Evolutionary conservation across 2,888 invertebrate genomes (phyloP), one percentile per base, ranked within the genome.

Genomic region (Brachyopa scutellaris): DNA sequence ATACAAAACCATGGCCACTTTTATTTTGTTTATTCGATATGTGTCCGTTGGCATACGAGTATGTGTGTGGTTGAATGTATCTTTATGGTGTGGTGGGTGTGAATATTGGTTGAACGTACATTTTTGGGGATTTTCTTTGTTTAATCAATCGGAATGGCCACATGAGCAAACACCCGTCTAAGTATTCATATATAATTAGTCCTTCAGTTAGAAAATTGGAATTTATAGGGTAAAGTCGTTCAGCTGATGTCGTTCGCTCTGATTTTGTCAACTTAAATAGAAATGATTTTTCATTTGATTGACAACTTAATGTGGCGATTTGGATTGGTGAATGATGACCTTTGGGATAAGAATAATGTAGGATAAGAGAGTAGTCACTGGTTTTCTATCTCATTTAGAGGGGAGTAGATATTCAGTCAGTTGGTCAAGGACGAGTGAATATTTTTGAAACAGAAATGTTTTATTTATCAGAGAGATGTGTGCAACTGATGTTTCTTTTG

Each of bases 161-260:
- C 49, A 70, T 61, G 59, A 61, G 13, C 49, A 70, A 61, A 70
- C 59, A 51, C n/a, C 40, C 49, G 26, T 17, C 40, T 51, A 15
- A 9, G 6, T 70, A 38, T 70, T 70, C 57, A 59, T 49, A 59
- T 70, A 61, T 70, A 70, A 70, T 61, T 61, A 61, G 70, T 40
- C 33, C 61, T 51, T 51, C n/a, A 33, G 61, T 31, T 23, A 8
- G 70, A 40, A 38, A 59, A 59, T 61, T 40, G 17, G 40, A 51
- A 49, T 45, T 70, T 49, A 64, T 64, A 4, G 38, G n/a, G 6
- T 1, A 31, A 2, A 33, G 38, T 29, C 47, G n/a, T 29, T 29
- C 47, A 38, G 51, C 38, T 53, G 13, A 26, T 17, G 11, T 23
- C 40, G 9, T 23, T 67, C 15, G 8, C 26, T 23, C 1, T 7